A percentile compares a stretch with the other conserved stretches of the same genome.
These are phyloP conservation scores for Anser brachyrhynchus DNA, from an alignment of 2,113 vertebrate species.

Conservation along the genomic window DNA sequence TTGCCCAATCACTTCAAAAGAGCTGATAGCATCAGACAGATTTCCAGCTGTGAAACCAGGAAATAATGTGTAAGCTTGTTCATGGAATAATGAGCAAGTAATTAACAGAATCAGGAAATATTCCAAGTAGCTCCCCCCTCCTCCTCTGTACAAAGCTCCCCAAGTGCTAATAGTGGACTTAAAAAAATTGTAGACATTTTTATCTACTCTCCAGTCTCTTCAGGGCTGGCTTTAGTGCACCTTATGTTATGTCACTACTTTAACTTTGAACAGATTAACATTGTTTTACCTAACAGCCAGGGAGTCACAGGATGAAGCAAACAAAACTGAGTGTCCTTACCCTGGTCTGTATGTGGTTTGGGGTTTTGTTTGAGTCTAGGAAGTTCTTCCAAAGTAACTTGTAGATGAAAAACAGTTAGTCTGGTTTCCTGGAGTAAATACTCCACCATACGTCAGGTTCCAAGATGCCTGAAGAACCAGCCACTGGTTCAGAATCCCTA, in stretches of 20 bases:
- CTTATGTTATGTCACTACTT: background rate
- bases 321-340: background rate
- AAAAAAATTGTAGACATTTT: background rate
- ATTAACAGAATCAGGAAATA: conserved; percentile 25
- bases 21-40: background rate
- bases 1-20: background rate
- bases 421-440: background rate
- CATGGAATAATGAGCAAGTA: conserved; percentile 8
- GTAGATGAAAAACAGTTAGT: background rate
- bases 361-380: background rate
- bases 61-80: conserved; percentile 3
- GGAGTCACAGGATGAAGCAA: background rate
- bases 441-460: background rate
- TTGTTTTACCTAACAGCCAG: background rate
- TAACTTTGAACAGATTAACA: background rate
- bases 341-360: background rate
- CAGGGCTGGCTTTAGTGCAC: background rate
- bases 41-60: conserved; percentile 24
- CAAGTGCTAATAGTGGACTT: background rate
- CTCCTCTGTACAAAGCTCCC: background rate
- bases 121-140: background rate
- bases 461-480: accelerated
- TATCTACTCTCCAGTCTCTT: background rate
- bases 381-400: background rate
- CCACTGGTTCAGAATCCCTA: background rate